Evolutionary conservation across 2,888 invertebrate genomes (phyloP).

Genomic region (Thera obeliscata): DNA sequence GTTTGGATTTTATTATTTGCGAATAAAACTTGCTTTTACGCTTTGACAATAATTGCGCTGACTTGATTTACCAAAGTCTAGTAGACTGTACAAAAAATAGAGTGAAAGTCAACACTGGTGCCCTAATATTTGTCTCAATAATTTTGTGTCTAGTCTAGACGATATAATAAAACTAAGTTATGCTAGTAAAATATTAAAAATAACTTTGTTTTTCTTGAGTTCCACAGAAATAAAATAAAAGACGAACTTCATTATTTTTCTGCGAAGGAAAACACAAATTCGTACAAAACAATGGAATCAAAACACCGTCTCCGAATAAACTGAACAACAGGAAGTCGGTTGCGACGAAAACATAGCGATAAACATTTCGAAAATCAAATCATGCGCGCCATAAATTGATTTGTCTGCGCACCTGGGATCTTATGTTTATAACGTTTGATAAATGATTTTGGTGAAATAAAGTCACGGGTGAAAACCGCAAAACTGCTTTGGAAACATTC

Average conservation of each 20-base stretch:
- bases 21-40: no score
- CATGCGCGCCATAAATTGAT: conserved; percentile 66
- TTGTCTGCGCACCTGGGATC: conserved; percentile 51
- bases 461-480: background rate
- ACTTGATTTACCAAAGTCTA: background rate
- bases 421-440: background rate
- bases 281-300: conserved; percentile 29
- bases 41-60: no score
- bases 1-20: no score
- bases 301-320: conserved; percentile 23
- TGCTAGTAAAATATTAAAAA: background rate
- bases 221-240: background rate
- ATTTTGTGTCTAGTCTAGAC: conserved; percentile 3
- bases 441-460: background rate
- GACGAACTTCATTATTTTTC: conserved; percentile 3
- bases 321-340: conserved; percentile 42
- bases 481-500: no score
- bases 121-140: background rate
- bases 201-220: background rate
- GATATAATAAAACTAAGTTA: conserved; percentile 7
- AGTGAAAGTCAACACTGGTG: background rate
- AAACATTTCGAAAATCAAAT: conserved; percentile 67
- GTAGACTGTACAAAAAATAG: background rate
- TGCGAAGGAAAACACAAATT: conserved; percentile 34
- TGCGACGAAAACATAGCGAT: conserved; percentile 57